These are phyloP conservation scores for Vespertilio murinus DNA, from an alignment of 2,797 vertebrate genomes.

Conservation along the genomic window DNA sequence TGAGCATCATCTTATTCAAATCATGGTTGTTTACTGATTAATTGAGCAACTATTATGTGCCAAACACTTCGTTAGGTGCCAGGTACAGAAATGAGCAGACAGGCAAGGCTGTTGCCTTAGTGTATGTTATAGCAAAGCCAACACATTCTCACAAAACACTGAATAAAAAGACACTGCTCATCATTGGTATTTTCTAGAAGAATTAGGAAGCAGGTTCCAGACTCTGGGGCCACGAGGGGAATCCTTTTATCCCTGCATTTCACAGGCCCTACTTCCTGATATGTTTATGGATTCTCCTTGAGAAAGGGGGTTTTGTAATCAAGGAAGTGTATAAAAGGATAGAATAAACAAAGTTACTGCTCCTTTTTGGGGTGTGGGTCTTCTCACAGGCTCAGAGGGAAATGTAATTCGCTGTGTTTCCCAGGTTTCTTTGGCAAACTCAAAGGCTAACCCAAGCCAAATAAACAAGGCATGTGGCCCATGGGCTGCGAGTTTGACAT, in stretches of 20 bases:
- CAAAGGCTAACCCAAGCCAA: no score
- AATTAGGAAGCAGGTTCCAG: background rate
- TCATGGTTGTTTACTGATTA: background rate
- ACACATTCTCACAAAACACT: background rate
- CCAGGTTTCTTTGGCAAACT: background rate
- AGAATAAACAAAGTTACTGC: background rate
- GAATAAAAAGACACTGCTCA: background rate
- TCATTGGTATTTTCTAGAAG: background rate
- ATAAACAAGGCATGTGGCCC: no score
- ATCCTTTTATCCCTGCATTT: background rate
- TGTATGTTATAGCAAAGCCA: background rate
- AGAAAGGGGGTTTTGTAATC: background rate
- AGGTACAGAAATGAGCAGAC: background rate
- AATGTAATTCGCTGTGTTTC: background rate
- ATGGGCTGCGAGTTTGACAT: no score
- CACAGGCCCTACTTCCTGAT: background rate
- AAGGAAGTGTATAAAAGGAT: background rate
- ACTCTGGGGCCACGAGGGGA: background rate
- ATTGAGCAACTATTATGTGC: background rate
- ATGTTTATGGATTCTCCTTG: background rate
- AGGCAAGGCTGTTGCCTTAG: background rate
- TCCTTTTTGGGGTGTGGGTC: background rate
- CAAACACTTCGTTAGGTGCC: background rate
- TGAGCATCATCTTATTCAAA: background rate
- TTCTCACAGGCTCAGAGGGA: background rate